Evolutionary conservation across 2,888 invertebrate genomes (phyloP), one percentile per base, ranked within the genome.

Genomic region (Drosophila maculinotata): DNA sequence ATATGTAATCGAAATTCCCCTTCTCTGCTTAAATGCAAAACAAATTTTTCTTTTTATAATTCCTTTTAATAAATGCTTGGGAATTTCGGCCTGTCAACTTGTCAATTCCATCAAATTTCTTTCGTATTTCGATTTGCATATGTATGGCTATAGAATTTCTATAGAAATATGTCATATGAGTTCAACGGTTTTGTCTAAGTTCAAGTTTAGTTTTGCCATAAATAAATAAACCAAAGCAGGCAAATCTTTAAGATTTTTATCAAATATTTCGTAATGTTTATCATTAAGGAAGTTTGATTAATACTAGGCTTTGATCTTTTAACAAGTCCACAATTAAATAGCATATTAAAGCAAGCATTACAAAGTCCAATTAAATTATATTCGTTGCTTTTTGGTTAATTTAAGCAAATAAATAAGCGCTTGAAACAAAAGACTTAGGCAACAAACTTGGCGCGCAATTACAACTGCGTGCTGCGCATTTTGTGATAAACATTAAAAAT

Each of bases 401-500:
- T 76, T 58, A 33, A 41, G 42, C 66, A 45, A 44, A 66, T 62
- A 71, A 66, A 60, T 44, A 51, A 30, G 31, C 51, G 33, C 30
- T 49, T 54, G 59, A 79, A 75, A 79, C 81, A 85, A 83, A 83
- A 87, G 83, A 87, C 85, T 87, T 82, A 64, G 47, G 76, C 76
- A 69, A 70, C 71, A 62, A 87, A 87, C 86, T 74, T 56, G 69
- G 48, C 17, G 54, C 57, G 68, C 60, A 85, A 81, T 78, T 78
- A 68, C 66, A 33, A 10, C 52, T 69, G 78, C 70, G 82, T 81
- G 82, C 70, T 58, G 76, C 66, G 81, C 59, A 72, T 53, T 76
- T 67, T 53, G 45, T 57, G 28, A 20, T 48, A 39, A 63, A 14
- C 76, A 69, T 58, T 60, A 20, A 47, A 51, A 48, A 28, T 12